These are phyloP conservation scores for Zaprionus nigranus DNA, from an alignment of 1,140 invertebrate genomes.

Conservation along the genomic window DNA sequence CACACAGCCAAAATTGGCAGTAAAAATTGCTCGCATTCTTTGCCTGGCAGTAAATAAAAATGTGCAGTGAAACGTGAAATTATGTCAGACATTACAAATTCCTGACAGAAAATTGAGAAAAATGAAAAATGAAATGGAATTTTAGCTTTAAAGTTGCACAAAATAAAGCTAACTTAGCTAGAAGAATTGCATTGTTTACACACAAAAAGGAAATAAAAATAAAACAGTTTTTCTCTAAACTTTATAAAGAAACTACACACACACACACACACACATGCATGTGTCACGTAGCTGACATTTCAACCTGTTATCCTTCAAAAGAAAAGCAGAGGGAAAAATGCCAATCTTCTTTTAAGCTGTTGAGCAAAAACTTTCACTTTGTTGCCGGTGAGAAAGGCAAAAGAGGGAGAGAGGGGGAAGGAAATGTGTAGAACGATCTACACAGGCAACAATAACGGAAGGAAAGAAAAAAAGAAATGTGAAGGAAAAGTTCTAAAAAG, in stretches of 20 bases:
- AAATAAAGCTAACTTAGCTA: not conserved
- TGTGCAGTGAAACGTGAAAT: constrained; percentile 32
- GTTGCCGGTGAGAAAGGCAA: constrained; percentile 33
- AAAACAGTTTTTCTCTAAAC: not conserved
- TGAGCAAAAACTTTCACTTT: constrained; percentile 74
- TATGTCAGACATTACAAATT: constrained; percentile 31
- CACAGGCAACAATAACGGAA: constrained; percentile 34
- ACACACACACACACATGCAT: not conserved
- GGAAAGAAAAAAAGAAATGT: not conserved
- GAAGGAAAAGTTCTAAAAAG: constrained; percentile 67
- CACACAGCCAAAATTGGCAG: constrained; percentile 23
- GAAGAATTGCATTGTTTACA: not conserved
- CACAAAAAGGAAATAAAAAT: not conserved
- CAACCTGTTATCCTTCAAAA: constrained; percentile 49
- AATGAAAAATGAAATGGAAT: not conserved
- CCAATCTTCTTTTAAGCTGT: constrained; percentile 81
- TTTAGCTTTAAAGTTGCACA: not conserved
- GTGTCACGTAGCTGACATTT: constrained; percentile 31
- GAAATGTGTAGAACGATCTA: constrained; percentile 56
- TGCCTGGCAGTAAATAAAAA: not conserved
- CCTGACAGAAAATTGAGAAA: not conserved
- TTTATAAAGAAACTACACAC: not conserved
- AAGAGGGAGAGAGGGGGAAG: no score
- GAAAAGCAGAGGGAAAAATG: constrained; percentile 38
- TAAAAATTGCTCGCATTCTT: constrained; percentile 14